Conservation (phyloP, 2,113 vertebrate genomes). For the Ascaphus truei region DNA sequence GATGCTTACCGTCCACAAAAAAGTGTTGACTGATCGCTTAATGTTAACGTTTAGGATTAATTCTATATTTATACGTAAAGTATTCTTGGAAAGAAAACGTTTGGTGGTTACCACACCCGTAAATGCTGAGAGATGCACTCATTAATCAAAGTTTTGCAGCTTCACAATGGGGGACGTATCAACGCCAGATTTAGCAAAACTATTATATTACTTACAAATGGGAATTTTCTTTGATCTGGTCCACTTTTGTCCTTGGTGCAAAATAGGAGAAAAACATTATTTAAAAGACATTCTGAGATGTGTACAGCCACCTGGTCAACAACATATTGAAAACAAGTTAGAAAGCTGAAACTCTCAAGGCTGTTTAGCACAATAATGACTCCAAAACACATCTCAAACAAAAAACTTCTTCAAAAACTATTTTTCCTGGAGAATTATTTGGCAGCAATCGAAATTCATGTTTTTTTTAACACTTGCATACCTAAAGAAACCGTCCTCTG, state of each 20-base stretch:
- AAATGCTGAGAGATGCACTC: neutral
- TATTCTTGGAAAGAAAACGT: neutral
- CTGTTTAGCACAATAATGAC: neutral
- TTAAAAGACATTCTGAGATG: neutral
- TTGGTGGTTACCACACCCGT: neutral
- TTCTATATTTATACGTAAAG: too few relatives aligned
- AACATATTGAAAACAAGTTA: neutral
- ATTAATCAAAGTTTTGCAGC: conserved; percentile 1
- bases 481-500: too few relatives aligned
- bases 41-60: too few relatives aligned
- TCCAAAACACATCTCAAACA: neutral
- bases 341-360: conserved; percentile 1
- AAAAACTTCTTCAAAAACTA: neutral
- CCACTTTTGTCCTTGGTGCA: neutral
- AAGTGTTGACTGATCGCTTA: too few relatives aligned
- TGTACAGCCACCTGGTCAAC: conserved; percentile 4
- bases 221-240: neutral
- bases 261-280: conserved; percentile 5
- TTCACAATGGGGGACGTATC: neutral
- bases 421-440: neutral
- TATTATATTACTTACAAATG: neutral
- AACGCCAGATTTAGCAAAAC: too few relatives aligned
- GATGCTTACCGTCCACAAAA: too few relatives aligned
- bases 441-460: neutral
- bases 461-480: too few relatives aligned